These are phyloP conservation scores for Pseudolycoriella hygida DNA, from an alignment of 2,888 invertebrate species.

Conservation along the genomic window DNA sequence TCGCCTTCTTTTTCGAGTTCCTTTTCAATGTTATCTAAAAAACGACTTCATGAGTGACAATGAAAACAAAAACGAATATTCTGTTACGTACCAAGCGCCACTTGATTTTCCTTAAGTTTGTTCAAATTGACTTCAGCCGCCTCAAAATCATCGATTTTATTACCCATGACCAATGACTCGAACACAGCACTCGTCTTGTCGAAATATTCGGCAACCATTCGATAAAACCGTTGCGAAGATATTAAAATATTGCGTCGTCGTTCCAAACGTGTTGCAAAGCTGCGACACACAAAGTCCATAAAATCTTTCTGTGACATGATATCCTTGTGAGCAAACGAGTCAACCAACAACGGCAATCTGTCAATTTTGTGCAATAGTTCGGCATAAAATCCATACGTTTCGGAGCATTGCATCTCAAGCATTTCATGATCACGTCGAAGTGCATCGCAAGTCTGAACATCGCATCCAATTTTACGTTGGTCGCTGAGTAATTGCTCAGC, in stretches of 20 bases:
- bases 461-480: constrained; percentile 53
- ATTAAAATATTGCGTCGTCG: constrained; percentile 53
- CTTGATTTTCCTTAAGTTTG: constrained; percentile 41
- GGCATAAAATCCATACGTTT: constrained; percentile 62
- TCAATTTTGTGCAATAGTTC: constrained; percentile 52
- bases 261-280: constrained; percentile 57
- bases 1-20: constrained; percentile 57
- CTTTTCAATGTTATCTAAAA: constrained; percentile 44
- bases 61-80: not conserved
- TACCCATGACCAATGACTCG: constrained; percentile 45
- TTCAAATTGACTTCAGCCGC: constrained; percentile 36
- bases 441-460: constrained; percentile 52
- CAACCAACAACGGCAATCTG: constrained; percentile 28
- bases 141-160: constrained; percentile 36
- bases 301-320: constrained; percentile 56
- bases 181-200: constrained; percentile 48
- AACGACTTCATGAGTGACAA: not conserved
- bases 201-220: constrained; percentile 55
- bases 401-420: constrained; percentile 57
- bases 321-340: constrained; percentile 34
- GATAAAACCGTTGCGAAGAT: constrained; percentile 56
- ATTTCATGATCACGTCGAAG: constrained; percentile 55
- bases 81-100: constrained; percentile 33
- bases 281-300: constrained; percentile 65
- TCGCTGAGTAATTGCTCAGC: constrained; percentile 56